Conservation (phyloP, 2,797 vertebrate species). For the Poeciliopsis infans region DNA sequence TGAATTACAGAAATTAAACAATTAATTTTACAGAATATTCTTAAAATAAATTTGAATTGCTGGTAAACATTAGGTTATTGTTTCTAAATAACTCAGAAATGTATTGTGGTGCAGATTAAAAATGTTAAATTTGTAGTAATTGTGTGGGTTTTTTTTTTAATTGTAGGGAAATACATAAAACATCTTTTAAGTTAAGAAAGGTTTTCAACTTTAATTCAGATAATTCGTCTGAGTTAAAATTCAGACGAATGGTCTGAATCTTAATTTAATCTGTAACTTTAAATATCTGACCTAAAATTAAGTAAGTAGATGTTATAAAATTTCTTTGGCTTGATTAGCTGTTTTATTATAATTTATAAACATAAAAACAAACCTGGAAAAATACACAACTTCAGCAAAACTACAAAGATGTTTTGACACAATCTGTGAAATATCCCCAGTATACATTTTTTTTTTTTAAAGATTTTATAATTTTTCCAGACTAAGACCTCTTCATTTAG, state of each 20-base stretch:
- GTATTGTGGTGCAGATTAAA: neutral
- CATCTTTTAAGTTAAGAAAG: neutral
- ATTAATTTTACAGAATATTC: neutral
- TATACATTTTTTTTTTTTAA: neutral
- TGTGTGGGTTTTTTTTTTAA: neutral
- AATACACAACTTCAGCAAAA: neutral
- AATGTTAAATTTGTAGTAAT: neutral
- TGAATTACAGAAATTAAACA: neutral
- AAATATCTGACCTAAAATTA: neutral
- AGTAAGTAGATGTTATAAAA: neutral
- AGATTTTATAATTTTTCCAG: neutral
- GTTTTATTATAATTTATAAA: constrained; percentile 16
- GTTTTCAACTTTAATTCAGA: neutral
- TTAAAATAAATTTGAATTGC: neutral
- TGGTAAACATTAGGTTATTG: neutral
- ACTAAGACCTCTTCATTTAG: neutral
- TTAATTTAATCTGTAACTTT: neutral
- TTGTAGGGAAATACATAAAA: neutral
- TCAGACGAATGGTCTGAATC: neutral
- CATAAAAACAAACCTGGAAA: neutral
- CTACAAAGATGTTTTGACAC: neutral
- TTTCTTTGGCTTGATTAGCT: constrained; percentile 11
- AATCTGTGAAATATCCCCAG: neutral
- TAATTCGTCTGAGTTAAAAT: no score
- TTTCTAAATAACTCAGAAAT: neutral